A percentile compares a stretch with the other conserved stretches of the same genome.
Evolutionary conservation across 2,797 vertebrate species (phyloP).

Genomic region (Parauchenoglanis punctatus): DNA sequence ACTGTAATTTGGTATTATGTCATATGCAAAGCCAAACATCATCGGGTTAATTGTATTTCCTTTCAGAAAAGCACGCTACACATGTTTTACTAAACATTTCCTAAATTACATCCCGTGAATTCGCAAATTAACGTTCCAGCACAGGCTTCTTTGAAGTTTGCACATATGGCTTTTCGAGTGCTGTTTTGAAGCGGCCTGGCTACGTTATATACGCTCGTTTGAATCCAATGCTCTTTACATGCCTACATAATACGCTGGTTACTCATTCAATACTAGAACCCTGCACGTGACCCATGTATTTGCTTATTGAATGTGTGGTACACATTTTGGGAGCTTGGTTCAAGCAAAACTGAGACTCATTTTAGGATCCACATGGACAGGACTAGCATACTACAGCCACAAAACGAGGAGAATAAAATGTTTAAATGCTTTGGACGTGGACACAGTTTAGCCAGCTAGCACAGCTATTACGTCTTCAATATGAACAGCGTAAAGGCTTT

Average conservation of each 20-base stretch:
- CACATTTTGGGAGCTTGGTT: not conserved
- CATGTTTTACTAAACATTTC: not conserved
- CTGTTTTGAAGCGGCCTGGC: not conserved
- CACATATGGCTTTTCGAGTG: not conserved
- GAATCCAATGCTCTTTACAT: not conserved
- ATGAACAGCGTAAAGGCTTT: not conserved
- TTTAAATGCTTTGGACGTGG: not conserved
- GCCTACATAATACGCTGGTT: not conserved
- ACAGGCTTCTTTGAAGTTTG: not conserved
- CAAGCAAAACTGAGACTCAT: not conserved
- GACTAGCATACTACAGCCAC: not conserved
- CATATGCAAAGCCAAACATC: not conserved
- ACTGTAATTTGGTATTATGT: not conserved
- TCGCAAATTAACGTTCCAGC: not conserved
- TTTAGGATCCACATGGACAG: not conserved
- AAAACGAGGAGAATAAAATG: not conserved
- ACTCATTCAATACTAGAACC: not conserved
- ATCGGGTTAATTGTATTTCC: not conserved
- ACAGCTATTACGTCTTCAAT: not conserved
- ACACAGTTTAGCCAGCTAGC: not conserved
- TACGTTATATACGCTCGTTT: not conserved
- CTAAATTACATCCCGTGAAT: not conserved
- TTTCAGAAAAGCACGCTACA: not conserved
- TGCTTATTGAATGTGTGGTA: not conserved
- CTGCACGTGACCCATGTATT: not conserved